These are phyloP conservation scores for Macheiramphus alcinus DNA, from an alignment of 2,113 vertebrate species.

Conservation along the genomic window DNA sequence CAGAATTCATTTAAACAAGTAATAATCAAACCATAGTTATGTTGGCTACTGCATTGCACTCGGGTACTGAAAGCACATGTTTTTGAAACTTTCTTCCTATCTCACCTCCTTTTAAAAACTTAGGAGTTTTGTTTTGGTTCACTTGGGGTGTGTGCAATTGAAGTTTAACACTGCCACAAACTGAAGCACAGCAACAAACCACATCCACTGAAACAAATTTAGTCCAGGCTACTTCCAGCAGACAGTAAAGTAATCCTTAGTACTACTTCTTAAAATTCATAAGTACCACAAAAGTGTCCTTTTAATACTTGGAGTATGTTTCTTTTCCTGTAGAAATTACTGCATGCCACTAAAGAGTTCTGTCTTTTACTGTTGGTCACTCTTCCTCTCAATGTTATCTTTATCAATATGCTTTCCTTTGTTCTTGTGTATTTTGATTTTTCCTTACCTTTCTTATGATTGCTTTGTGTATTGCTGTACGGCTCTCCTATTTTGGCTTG, in stretches of 20 bases:
- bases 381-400: not conserved
- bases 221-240: not conserved
- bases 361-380: not conserved
- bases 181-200: slow-evolving; percentile 13
- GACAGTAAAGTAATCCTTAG: not conserved
- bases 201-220: not conserved
- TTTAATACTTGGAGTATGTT: not conserved
- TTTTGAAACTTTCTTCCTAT: not conserved
- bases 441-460: not conserved
- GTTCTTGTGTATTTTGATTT: not conserved
- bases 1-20: not conserved
- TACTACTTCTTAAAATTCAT: not conserved
- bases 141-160: not conserved
- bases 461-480: not conserved
- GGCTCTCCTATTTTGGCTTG: not conserved
- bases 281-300: slow-evolving; percentile 24
- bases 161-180: not conserved
- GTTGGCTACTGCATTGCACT: not conserved
- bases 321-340: not conserved
- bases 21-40: not conserved
- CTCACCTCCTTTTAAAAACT: not conserved
- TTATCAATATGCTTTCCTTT: not conserved
- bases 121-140: not conserved
- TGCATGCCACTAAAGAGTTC: not conserved
- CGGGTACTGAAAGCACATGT: not conserved